These are phyloP conservation scores for Isaurus tuberculatus DNA, from an alignment of 92 coral and sea anemone species.

Conservation along the genomic window DNA sequence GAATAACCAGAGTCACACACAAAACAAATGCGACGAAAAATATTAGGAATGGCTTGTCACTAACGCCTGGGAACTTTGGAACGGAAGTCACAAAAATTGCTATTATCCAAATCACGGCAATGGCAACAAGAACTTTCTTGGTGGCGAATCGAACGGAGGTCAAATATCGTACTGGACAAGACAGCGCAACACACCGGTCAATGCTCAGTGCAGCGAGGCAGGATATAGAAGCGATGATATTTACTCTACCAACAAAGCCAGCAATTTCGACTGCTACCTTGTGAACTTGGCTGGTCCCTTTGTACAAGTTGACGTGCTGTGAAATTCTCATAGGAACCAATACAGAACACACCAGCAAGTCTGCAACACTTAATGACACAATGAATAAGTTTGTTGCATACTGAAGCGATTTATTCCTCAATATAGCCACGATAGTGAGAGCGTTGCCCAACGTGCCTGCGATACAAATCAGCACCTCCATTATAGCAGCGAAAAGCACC, in stretches of 20 bases:
- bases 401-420: constrained; percentile 74
- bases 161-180: constrained; percentile 77
- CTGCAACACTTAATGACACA: constrained; percentile 83
- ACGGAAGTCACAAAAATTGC: constrained; percentile 76
- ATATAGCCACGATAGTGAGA: constrained; percentile 73
- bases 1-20: constrained; percentile 69
- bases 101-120: constrained; percentile 69
- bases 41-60: constrained; percentile 71
- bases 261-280: constrained; percentile 71
- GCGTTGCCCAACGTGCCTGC: constrained; percentile 79
- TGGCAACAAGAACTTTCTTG: constrained; percentile 60
- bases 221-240: constrained; percentile 88
- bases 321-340: constrained; percentile 92
- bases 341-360: constrained; percentile 74
- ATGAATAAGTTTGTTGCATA: constrained; percentile 80
- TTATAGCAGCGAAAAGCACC: constrained; percentile 74
- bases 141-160: constrained; percentile 78
- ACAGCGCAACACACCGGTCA: constrained; percentile 83
- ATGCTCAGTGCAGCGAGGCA: constrained; percentile 85
- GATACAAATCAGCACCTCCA: constrained; percentile 71
- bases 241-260: constrained; percentile 89
- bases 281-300: constrained; percentile 51
- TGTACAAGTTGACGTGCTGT: constrained; percentile 73
- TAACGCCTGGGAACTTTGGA: constrained; percentile 91
- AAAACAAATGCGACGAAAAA: constrained; percentile 88